Conservation (phyloP, 1,140 invertebrate species). For the Melanaphis sacchari region DNA sequence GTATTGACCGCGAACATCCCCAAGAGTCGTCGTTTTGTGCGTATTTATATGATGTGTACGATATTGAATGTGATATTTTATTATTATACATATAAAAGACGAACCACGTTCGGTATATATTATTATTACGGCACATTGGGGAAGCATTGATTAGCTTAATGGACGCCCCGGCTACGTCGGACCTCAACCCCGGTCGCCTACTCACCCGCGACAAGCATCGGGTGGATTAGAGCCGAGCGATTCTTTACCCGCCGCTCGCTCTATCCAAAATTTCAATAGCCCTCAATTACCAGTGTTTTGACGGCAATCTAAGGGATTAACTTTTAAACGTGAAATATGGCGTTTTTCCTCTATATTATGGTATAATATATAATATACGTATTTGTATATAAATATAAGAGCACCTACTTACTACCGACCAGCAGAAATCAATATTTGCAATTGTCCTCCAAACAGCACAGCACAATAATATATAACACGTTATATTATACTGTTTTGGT, state of each 20-base stretch:
- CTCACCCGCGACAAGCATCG: neutral
- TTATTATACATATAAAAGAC: neutral
- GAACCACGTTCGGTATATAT: neutral
- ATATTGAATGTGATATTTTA: neutral
- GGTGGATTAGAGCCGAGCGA: neutral
- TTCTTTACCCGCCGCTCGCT: neutral
- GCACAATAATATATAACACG: neutral
- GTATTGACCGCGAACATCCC: slow-evolving; percentile 49
- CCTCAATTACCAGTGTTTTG: slow-evolving; percentile 50
- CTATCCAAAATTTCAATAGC: slow-evolving; percentile 24
- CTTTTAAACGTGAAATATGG: slow-evolving; percentile 50
- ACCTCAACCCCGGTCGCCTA: neutral
- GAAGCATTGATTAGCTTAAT: slow-evolving; percentile 54
- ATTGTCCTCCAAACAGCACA: neutral
- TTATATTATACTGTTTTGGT: neutral
- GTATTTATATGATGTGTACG: neutral
- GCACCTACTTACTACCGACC: neutral
- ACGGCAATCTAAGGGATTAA: slow-evolving; percentile 51
- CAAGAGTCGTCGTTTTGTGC: neutral
- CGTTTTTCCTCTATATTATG: neutral
- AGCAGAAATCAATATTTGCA: slow-evolving; percentile 27
- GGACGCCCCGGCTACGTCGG: neutral
- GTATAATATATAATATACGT: neutral
- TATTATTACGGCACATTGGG: neutral
- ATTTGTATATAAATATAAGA: neutral